phyloP scores from a whole-genome alignment of 2,888 invertebrate genomes.

The Pegoplata infirma region DNA sequence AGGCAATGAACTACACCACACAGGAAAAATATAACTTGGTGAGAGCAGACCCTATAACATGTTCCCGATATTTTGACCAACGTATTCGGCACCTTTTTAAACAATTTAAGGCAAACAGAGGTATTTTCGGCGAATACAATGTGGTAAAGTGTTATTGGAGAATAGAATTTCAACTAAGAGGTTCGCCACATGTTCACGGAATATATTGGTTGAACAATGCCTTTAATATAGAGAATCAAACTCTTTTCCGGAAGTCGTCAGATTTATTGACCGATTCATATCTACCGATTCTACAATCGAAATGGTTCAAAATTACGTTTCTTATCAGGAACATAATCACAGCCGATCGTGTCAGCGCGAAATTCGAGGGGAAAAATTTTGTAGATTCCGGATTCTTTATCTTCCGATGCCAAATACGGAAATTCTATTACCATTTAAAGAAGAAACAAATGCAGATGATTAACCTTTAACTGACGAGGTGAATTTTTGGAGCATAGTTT shows the following conservation, averaged over 20 bases:
- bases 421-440: slow-evolving; percentile 37
- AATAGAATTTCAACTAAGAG: slow-evolving; percentile 50
- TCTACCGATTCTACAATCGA: neutral
- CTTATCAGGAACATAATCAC: slow-evolving; percentile 47
- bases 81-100: slow-evolving; percentile 35
- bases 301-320: slow-evolving; percentile 18
- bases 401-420: slow-evolving; percentile 51
- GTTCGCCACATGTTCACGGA: slow-evolving; percentile 50
- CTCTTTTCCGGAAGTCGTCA: slow-evolving; percentile 14
- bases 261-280: slow-evolving; percentile 31
- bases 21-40: slow-evolving; percentile 32
- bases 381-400: slow-evolving; percentile 51
- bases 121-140: slow-evolving; percentile 1
- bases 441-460: neutral
- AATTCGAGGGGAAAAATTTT: slow-evolving; percentile 42
- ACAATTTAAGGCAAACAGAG: slow-evolving; percentile 17
- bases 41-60: slow-evolving; percentile 30
- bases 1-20: slow-evolving; percentile 15
- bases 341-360: slow-evolving; percentile 40
- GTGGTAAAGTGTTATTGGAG: slow-evolving; percentile 37
- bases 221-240: slow-evolving; percentile 1
- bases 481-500: too few species aligned
- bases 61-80: slow-evolving; percentile 38
- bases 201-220: slow-evolving; percentile 47
- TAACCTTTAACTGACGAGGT: too few species aligned